phyloP scores from a whole-genome alignment of 2,113 vertebrate species.

The Salvelinus alpinus region DNA sequence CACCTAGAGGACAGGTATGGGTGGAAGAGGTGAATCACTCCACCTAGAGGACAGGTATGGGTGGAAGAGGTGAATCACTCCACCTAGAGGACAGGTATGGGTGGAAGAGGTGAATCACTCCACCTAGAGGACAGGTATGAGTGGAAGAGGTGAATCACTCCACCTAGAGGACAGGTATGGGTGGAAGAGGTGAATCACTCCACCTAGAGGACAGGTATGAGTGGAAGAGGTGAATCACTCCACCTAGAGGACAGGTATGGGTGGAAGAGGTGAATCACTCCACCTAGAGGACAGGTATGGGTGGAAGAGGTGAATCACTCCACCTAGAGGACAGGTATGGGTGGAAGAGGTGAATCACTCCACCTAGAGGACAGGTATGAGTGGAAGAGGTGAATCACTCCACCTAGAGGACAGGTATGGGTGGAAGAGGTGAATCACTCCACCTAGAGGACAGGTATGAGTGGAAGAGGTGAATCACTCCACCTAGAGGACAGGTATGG shows the following conservation, averaged over 20 bases:
- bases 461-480: not conserved
- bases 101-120: not conserved
- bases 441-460: constrained; percentile 38
- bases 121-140: constrained; percentile 38
- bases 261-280: not conserved
- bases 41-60: no score
- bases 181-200: not conserved
- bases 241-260: no score
- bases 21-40: not conserved
- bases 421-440: not conserved
- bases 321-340: constrained; percentile 37
- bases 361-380: no score
- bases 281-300: constrained; percentile 38
- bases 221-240: constrained; percentile 4
- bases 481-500: constrained; percentile 38
- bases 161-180: constrained; percentile 38
- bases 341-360: not conserved
- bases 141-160: not conserved
- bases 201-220: no score
- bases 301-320: not conserved
- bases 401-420: no score
- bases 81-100: no score
- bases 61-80: constrained; percentile 4
- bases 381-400: constrained; percentile 4
- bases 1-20: no score